These are phyloP conservation scores for Campoplex capitator DNA, from an alignment of 2,888 invertebrate genomes.

Conservation along the genomic window DNA sequence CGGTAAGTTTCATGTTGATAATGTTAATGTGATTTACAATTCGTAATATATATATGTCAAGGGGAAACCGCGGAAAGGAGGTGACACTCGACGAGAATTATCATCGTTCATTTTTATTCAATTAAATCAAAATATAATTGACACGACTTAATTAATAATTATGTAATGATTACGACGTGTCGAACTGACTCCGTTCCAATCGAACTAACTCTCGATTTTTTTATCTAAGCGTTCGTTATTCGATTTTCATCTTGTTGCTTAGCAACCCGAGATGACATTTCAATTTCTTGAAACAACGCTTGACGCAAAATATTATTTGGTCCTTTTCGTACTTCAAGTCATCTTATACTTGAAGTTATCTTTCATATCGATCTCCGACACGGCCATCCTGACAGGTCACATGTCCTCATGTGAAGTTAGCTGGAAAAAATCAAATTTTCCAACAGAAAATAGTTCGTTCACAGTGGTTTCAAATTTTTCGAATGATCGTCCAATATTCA, in stretches of 20 bases:
- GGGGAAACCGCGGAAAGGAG: not conserved
- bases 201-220: conserved; percentile 12
- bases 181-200: not conserved
- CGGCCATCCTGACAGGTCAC: conserved; percentile 24
- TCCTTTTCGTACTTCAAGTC: conserved; percentile 18
- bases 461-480: not conserved
- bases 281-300: conserved; percentile 21
- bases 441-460: conserved; percentile 1
- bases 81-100: not conserved
- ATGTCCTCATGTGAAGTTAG: conserved; percentile 22
- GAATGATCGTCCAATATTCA: not conserved
- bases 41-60: no score
- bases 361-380: conserved; percentile 25
- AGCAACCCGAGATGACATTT: conserved; percentile 7
- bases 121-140: no score
- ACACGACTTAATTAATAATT: not conserved
- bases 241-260: not conserved
- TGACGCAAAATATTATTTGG: conserved; percentile 19
- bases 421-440: conserved; percentile 3
- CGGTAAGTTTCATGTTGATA: no score
- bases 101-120: not conserved
- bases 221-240: conserved; percentile 16
- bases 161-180: conserved; percentile 9
- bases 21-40: no score
- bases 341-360: conserved; percentile 16